These are phyloP conservation scores for Varecia variegata DNA, from an alignment of 2,797 vertebrate genomes.

Conservation along the genomic window DNA sequence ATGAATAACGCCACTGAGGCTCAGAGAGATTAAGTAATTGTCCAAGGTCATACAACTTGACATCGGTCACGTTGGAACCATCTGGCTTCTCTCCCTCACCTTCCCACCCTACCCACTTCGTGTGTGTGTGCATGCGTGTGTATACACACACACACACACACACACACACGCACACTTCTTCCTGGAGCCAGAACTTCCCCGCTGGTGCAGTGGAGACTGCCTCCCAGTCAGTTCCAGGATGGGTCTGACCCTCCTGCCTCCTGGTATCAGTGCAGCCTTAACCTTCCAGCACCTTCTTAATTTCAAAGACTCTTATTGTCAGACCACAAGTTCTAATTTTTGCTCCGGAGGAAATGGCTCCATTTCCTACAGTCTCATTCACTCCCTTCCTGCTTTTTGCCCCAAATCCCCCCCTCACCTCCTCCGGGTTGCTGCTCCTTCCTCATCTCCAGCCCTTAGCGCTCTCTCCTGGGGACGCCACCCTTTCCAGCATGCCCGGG, in stretches of 20 bases:
- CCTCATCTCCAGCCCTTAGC: background rate
- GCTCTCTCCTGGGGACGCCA: background rate
- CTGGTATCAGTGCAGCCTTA: background rate
- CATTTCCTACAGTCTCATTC: background rate
- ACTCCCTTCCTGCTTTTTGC: background rate
- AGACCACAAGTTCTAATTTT: background rate
- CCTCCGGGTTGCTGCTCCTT: background rate
- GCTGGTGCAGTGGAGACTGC: background rate
- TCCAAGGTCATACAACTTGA: background rate
- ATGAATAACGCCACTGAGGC: background rate
- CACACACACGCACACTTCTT: background rate
- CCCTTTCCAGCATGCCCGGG: background rate
- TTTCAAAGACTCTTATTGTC: background rate
- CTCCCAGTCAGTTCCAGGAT: background rate
- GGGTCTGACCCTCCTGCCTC: no score
- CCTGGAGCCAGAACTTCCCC: background rate
- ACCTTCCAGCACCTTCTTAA: background rate
- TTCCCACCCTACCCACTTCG: background rate
- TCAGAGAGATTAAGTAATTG: background rate
- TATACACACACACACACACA: background rate
- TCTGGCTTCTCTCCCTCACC: background rate
- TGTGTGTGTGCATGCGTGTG: fast-evolving
- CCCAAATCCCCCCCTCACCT: background rate
- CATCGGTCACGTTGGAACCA: background rate
- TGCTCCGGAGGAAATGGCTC: background rate